These are phyloP conservation scores for Corythornis vintsioides DNA, from an alignment of 2,113 vertebrate genomes.

Conservation along the genomic window DNA sequence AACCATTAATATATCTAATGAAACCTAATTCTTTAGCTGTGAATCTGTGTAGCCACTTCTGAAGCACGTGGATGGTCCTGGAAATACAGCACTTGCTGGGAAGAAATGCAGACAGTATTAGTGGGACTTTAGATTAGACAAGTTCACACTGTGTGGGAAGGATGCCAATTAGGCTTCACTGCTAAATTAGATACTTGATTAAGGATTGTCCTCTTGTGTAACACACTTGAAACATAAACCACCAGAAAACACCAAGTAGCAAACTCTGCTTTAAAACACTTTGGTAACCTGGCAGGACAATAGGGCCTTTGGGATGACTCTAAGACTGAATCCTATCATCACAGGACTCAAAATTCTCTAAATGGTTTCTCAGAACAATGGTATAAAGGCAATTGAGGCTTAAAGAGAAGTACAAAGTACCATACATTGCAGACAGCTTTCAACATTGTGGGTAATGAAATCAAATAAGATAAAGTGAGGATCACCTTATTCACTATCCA, in stretches of 20 bases:
- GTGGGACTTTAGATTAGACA: neutral
- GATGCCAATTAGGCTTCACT: neutral
- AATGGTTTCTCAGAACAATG: slow-evolving; percentile 49
- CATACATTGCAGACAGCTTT: neutral
- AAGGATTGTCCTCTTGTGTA: neutral
- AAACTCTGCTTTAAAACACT: neutral
- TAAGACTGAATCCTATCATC: slow-evolving; percentile 22
- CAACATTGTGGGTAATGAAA: slow-evolving; percentile 9
- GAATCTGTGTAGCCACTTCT: neutral
- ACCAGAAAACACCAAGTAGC: neutral
- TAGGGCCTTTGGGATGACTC: slow-evolving; percentile 7
- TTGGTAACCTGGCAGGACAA: slow-evolving; percentile 1
- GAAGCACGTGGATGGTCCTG: neutral
- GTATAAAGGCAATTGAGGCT: slow-evolving; percentile 21
- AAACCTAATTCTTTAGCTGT: neutral
- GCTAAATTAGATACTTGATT: neutral
- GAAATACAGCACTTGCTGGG: neutral
- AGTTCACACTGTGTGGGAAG: fast-evolving
- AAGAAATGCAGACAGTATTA: neutral
- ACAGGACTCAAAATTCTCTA: slow-evolving; percentile 30
- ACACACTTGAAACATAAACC: neutral
- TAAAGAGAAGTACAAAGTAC: slow-evolving; percentile 45
- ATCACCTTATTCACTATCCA: neutral
- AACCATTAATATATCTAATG: neutral
- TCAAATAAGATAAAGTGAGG: slow-evolving; percentile 46